Base-by-base conservation (phyloP, 1,140 invertebrate genomes). In the Zaprionus vittiger region DNA sequence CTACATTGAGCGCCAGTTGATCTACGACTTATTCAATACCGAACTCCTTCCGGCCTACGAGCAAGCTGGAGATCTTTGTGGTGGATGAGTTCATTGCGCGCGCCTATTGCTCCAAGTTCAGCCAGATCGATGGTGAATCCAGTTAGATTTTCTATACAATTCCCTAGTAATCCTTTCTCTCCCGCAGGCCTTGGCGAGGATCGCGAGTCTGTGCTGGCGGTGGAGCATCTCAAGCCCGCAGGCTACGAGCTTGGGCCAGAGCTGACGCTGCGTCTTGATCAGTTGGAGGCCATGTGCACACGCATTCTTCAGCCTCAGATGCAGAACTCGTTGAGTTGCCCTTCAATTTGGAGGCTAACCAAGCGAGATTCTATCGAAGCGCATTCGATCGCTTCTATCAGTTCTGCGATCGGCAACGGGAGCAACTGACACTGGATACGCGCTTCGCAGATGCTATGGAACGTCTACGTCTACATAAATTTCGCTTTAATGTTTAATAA, bases 361-460 rank as follows among this genome's bases (percentile, higher is more conserved):
- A 44, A 4, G 15, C 52, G 22, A 54, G 83, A 67, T 5, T 85
- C 0, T 92, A 91, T 61, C 78, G 77, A 9, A 69, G 73, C 11
- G 85, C 83, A 9, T 91, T 92, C 56, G 83, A 89, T 52, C 83
- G 91, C 20, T 79, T 93, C 31, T 93, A 69, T 59, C 79, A 75
- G 15, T 92, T 66, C 56, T 83, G 73, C 22, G 80, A 92, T 67
- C 75, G 83, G 1, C 41, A 69, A 0, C 68, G 55, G 14, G 14
- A 47, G 0, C 52, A 65, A n/a, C 20, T 89, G 26, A 22, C 77
- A 0, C 37, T 17, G 12, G n/a, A 57, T 17, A 15, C 4, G 1
- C 55, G 63, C 2, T 67, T 87, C 7, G 64, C 7, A 0, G 55
- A 34, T 4, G 81, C 81, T 2, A 26, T 87, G n/a, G 69, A 81